Evolutionary conservation across 2,113 vertebrate genomes (phyloP).

Genomic region (Amblyornis subalaris): DNA sequence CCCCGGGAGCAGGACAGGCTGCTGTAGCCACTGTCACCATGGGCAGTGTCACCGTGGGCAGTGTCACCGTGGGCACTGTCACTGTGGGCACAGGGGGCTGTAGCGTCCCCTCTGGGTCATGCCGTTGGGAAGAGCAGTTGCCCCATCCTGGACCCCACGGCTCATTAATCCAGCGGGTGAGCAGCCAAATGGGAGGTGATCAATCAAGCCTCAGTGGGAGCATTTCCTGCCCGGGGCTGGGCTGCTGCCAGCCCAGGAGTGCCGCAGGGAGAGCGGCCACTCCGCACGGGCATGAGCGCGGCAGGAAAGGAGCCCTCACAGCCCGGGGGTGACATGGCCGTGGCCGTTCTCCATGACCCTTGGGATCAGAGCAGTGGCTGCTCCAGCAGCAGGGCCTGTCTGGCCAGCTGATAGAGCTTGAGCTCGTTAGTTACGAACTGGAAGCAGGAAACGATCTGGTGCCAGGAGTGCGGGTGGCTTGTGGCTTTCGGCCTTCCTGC

Average conservation of each 20-base stretch:
- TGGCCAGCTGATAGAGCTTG: neutral
- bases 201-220: neutral
- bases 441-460: neutral
- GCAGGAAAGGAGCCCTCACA: accelerated
- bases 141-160: neutral
- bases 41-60: neutral
- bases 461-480: neutral
- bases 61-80: accelerated
- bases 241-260: accelerated
- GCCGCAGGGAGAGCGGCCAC: accelerated
- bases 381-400: neutral
- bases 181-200: accelerated
- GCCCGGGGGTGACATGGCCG: accelerated
- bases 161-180: neutral
- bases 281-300: accelerated
- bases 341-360: neutral
- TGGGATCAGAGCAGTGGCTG: neutral
- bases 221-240: neutral
- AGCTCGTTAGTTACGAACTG: neutral
- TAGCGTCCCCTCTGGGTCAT: neutral
- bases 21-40: accelerated
- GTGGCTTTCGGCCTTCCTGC: neutral
- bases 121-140: accelerated
- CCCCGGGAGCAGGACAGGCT: neutral
- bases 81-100: accelerated